Base-by-base conservation (phyloP, 2,888 invertebrate species). In the Eupithecia dodoneata region DNA sequence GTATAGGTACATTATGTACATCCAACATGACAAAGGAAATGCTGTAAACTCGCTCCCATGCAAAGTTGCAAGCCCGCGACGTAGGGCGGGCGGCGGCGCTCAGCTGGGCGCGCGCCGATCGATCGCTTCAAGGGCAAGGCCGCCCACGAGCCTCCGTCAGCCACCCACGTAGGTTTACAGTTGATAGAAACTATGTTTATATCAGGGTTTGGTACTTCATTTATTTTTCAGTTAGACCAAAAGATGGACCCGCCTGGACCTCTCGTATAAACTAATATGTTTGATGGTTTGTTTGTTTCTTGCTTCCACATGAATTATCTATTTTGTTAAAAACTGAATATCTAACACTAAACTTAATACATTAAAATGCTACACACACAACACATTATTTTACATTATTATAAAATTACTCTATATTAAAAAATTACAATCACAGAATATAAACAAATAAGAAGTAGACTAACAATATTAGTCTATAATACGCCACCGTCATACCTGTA, bases 101-200 rank as follows among this genome's bases (percentile, higher is more conserved):
- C 85, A 85, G 86, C 86, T 87, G 85, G 83, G 88, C 91, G 92
- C 90, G 92, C 93, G 93, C 90, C 89, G 88, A 93, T 94, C 91
- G 94, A 93, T 93, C 72, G 70, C 69, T 45, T 74, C 90, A 92
- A 92, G 93, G 92, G 88, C 93, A 94, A 93, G 93, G 94, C 87
- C 92, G 87, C 86, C 89, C 85, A 80, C 80, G 79, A 71, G 69
- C 76, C 74, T 76, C 70, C 75, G 76, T 84, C 84, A 85, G 69
- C 47, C 81, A 81, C 84, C 84, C 83, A 87, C 84, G 75, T 73
- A 71, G 75, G 75, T 52, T 10, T 10, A 59, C 59, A 30, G 18
- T 30, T 63, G 10, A 30, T 63, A 63, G 30, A 2, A 1, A 59
- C 63, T 18, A 63, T 12, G 63, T 63, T 63, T 18, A 9, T 59